phyloP scores from a whole-genome alignment of 92 coral and sea anemone species.

The Pocillopora meandrina region DNA sequence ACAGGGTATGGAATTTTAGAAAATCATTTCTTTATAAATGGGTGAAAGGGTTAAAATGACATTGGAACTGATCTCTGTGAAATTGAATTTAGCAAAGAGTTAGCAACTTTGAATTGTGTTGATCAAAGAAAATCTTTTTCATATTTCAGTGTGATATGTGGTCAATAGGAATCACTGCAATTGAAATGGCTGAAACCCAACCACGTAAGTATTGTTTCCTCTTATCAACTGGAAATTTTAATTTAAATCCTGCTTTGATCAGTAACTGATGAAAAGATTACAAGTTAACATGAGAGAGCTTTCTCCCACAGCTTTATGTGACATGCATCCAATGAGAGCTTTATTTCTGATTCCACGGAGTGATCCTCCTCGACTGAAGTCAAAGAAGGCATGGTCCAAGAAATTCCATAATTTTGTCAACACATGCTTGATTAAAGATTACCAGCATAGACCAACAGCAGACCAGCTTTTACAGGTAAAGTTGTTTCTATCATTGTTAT shows the following conservation, averaged over 20 bases:
- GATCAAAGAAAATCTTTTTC: neutral
- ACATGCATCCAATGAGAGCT: conserved; percentile 99
- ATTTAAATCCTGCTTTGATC: neutral
- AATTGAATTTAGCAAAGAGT: no score
- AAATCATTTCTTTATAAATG: no score
- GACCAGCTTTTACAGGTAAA: conserved; percentile 91
- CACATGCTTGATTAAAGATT: conserved; percentile 92
- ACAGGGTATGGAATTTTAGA: conserved; percentile 65
- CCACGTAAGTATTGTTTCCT: conserved; percentile 76
- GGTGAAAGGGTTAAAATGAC: no score
- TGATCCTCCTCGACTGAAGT: conserved; percentile 91
- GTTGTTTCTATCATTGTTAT: no score
- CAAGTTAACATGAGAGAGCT: neutral
- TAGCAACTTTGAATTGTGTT: neutral
- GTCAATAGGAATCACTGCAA: conserved; percentile 97
- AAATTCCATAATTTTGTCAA: conserved; percentile 94
- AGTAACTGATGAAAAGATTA: no score
- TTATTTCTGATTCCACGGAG: conserved; percentile 97
- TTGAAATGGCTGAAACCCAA: conserved; percentile 98
- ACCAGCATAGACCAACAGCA: conserved; percentile 94
- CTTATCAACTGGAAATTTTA: neutral
- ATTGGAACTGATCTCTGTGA: neutral
- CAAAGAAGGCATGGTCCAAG: conserved; percentile 98
- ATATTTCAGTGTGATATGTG: conserved; percentile 94
- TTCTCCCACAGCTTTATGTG: conserved; percentile 76